Evolutionary conservation across 2,797 vertebrate species (phyloP), one percentile per base, ranked within the genome.

Genomic region (Labroides dimidiatus): DNA sequence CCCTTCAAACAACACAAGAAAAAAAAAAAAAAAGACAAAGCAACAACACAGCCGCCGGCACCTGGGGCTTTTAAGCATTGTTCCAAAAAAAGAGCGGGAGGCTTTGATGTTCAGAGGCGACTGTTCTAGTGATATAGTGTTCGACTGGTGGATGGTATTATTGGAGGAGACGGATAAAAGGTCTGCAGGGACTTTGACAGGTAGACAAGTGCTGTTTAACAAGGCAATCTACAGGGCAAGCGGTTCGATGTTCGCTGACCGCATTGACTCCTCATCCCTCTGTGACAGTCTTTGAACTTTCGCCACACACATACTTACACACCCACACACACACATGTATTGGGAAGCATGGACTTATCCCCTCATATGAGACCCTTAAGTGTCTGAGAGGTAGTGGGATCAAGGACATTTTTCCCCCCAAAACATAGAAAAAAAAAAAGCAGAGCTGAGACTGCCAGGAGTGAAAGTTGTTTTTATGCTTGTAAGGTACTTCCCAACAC

Each of bases 151-250:
- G 80, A 63, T 86, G 77, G 81, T 76, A 74, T 72, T 74, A 84
- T 84, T 77, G 78, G 73, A 80, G 52, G 30, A 69, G 75, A 81
- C 78, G 65, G 69, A 81, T 76, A 84, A 76, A 82, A 76, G 80
- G 60, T 79, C 75, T 77, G 52, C 50, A 54, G 79, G 78, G 78
- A 82, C 73, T 81, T 69, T 77, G 84, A 89, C 82, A 87, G 84
- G 87, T 85, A 80, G 82, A 86, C 84, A 80, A 89, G 85, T 70
- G 79, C 60, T 84, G 79, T 80, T 87, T 84, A 90, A 88, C 84
- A 87, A 85, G 82, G 68, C 75, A 84, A 87, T 88, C 82, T 78
- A 48, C 69, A 65, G 84, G 84, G 69, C 77, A 68, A 82, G 66
- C 15, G 42, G 69, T 80, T 84, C 53, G 10, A 77, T 78, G 81